Percentiles rank a stretch among this genome's conserved stretches.
phyloP scores from a whole-genome alignment of 2,113 vertebrate species.

The Ariopsis seemanni region DNA sequence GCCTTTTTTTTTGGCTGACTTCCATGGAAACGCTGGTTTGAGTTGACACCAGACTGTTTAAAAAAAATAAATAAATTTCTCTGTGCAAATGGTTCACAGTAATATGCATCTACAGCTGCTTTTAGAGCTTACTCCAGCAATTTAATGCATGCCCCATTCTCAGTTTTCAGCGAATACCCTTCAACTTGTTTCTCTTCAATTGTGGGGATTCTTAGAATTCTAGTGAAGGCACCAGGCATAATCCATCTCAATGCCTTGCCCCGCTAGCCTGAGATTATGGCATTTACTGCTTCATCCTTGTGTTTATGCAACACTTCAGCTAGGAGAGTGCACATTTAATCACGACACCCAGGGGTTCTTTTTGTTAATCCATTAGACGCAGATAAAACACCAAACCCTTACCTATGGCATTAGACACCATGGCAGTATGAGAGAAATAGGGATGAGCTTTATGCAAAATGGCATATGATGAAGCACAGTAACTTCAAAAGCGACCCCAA shows the following conservation, averaged over 20 bases:
- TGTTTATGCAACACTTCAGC: slow-evolving; percentile 49
- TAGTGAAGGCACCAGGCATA: slow-evolving; percentile 25
- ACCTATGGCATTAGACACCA: slow-evolving; percentile 50
- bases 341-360: slow-evolving; percentile 48
- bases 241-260: slow-evolving; percentile 41
- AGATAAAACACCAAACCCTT: slow-evolving; percentile 48
- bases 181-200: slow-evolving; percentile 34
- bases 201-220: slow-evolving; percentile 34
- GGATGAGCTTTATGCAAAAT: slow-evolving; percentile 39
- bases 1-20: background rate
- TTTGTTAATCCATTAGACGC: slow-evolving; percentile 56
- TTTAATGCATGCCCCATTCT: slow-evolving; percentile 25
- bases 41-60: slow-evolving; percentile 40
- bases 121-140: slow-evolving; percentile 37
- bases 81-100: slow-evolving; percentile 8
- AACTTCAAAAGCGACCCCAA: slow-evolving; percentile 56
- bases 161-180: slow-evolving; percentile 18
- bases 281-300: slow-evolving; percentile 43
- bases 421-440: slow-evolving; percentile 19
- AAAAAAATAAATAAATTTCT: slow-evolving; percentile 23
- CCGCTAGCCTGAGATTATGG: slow-evolving; percentile 42
- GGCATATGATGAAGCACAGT: slow-evolving; percentile 30
- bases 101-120: background rate
- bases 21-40: slow-evolving; percentile 36
- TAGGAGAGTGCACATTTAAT: slow-evolving; percentile 36